Conservation (phyloP, 2,113 vertebrate species). For the Callipepla squamata region DNA sequence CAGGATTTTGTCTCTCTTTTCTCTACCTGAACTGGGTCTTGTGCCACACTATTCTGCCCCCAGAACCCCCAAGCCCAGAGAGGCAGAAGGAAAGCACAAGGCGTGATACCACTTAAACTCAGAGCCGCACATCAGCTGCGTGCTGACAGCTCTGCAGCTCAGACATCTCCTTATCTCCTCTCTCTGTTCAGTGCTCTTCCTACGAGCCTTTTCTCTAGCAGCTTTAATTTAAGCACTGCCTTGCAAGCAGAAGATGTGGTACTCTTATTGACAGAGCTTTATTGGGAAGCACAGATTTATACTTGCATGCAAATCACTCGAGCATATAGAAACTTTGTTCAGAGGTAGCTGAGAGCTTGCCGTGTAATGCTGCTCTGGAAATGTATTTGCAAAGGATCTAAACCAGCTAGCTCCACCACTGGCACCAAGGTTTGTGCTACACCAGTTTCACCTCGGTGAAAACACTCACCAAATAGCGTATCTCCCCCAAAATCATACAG, state of each 20-base stretch:
- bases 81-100: not conserved
- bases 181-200: not conserved
- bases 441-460: not conserved
- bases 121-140: not conserved
- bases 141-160: not conserved
- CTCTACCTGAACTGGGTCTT: not conserved
- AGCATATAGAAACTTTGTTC: not conserved
- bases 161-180: not conserved
- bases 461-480: not conserved
- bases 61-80: accelerated
- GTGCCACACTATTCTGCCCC: not conserved
- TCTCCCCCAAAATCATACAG: not conserved
- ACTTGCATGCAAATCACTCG: not conserved
- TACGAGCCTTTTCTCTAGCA: not conserved
- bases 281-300: not conserved
- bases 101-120: not conserved
- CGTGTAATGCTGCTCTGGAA: not conserved
- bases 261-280: not conserved
- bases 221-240: conserved; percentile 10
- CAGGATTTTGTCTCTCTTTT: not conserved
- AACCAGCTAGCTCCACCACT: not conserved
- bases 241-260: not conserved
- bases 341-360: not conserved
- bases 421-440: not conserved
- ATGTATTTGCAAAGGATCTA: not conserved